Conservation (phyloP, 2,888 invertebrate species). For the Plagodis pulveraria region DNA sequence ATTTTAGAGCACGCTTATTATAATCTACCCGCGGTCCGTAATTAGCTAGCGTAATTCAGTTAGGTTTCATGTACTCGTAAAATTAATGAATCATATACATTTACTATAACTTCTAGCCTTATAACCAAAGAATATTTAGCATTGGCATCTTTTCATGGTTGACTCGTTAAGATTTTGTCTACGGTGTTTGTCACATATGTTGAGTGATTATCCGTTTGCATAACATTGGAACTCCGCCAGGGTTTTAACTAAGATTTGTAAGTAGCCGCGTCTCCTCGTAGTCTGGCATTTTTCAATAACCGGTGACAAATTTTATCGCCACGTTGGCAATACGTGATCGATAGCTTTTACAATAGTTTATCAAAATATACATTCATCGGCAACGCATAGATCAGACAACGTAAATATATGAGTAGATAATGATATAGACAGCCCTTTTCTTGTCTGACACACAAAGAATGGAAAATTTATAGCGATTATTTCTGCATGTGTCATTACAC, state of each 20-base stretch:
- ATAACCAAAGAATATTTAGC: too few relatives aligned
- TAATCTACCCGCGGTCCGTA: too few relatives aligned
- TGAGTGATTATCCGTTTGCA: slow-evolving; percentile 19
- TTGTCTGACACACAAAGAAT: slow-evolving; percentile 5
- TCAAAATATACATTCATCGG: slow-evolving; percentile 9
- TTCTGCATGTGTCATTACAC: slow-evolving; percentile 4
- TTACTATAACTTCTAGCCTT: too few relatives aligned
- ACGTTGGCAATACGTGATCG: slow-evolving; percentile 19
- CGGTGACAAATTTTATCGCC: slow-evolving; percentile 16
- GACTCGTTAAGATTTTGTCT: background rate
- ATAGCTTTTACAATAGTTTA: slow-evolving; percentile 4
- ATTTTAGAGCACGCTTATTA: too few relatives aligned
- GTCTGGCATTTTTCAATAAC: slow-evolving; percentile 22
- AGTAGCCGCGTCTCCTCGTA: slow-evolving; percentile 18
- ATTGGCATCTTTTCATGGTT: slow-evolving; percentile 13
- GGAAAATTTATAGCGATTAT: slow-evolving; percentile 6
- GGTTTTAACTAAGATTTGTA: background rate
- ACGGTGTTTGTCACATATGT: slow-evolving; percentile 12
- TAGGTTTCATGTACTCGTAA: too few relatives aligned
- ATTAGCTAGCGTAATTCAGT: too few relatives aligned
- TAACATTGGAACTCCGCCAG: slow-evolving; percentile 32
- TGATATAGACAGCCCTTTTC: background rate
- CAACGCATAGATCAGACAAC: slow-evolving; percentile 6
- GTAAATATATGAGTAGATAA: background rate
- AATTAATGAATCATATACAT: too few relatives aligned